These are phyloP conservation scores for Cardiocondyla obscurior DNA, from an alignment of 1,140 invertebrate genomes.

Conservation along the genomic window DNA sequence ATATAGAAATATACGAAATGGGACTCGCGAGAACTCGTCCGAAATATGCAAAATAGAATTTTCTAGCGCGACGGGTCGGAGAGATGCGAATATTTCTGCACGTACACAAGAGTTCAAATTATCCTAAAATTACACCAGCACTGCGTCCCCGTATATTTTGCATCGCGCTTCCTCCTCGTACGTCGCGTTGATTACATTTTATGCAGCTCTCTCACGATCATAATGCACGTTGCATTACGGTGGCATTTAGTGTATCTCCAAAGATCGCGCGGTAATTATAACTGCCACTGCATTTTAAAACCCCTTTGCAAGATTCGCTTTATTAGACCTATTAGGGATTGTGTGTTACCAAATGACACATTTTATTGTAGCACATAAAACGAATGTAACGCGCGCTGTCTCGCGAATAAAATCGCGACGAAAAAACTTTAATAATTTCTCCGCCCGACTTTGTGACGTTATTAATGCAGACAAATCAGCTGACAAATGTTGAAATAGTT, in stretches of 20 bases:
- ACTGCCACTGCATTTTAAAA: conserved; percentile 37
- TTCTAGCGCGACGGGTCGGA: conserved; percentile 27
- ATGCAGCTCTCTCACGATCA: conserved; percentile 19
- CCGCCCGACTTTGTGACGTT: not conserved
- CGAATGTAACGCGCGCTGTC: not conserved
- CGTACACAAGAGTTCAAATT: conserved; percentile 50
- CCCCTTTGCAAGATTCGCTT: not conserved
- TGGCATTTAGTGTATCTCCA: conserved; percentile 39
- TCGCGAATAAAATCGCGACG: not conserved
- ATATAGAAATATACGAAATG: conserved; percentile 27
- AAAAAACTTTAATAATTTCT: conserved; percentile 39
- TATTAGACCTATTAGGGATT: conserved; percentile 45
- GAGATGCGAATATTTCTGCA: conserved; percentile 50
- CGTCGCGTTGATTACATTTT: conserved; percentile 54
- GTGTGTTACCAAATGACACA: not conserved
- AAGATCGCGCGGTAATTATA: conserved; percentile 47
- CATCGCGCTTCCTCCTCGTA: conserved; percentile 9
- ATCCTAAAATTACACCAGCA: conserved; percentile 49
- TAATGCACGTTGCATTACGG: conserved; percentile 52
- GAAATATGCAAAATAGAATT: conserved; percentile 51
- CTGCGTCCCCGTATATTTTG: conserved; percentile 24
- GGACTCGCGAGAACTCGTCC: conserved; percentile 5
- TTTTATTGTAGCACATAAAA: conserved; percentile 14
- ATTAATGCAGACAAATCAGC: conserved; percentile 14
- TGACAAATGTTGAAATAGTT: conserved; percentile 33